Evolutionary conservation across 2,888 invertebrate species (phyloP).

Genomic region (Ethmia dodecea): DNA sequence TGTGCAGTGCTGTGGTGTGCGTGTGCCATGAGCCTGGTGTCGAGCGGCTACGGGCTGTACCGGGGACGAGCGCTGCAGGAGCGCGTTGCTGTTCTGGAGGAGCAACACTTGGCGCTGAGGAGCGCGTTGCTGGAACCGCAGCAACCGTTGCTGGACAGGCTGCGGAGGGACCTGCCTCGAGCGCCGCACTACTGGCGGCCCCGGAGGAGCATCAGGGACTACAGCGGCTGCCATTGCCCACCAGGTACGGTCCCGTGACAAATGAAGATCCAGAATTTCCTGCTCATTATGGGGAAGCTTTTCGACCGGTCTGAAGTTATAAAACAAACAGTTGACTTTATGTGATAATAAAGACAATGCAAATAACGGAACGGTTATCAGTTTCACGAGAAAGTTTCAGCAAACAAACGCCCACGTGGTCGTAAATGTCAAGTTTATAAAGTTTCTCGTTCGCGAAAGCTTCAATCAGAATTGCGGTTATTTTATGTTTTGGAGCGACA

Average conservation of each 20-base stretch:
- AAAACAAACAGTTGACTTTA: too few relatives aligned
- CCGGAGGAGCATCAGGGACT: slow-evolving; percentile 73
- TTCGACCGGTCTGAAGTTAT: too few relatives aligned
- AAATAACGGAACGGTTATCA: too few relatives aligned
- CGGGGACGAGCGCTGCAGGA: slow-evolving; percentile 74
- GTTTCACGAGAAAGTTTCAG: too few relatives aligned
- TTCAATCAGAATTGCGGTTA: too few relatives aligned
- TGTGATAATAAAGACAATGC: too few relatives aligned
- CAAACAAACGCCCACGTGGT: too few relatives aligned
- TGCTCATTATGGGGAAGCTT: too few relatives aligned
- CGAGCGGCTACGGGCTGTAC: slow-evolving; percentile 79
- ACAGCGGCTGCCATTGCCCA: slow-evolving; percentile 83
- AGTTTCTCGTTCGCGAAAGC: too few relatives aligned
- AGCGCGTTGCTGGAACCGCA: slow-evolving; percentile 72
- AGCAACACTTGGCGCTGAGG: slow-evolving; percentile 71
- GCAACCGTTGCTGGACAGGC: slow-evolving; percentile 73
- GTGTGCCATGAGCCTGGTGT: slow-evolving; percentile 80
- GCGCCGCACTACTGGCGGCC: slow-evolving; percentile 51
- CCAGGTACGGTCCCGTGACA: slow-evolving; percentile 82
- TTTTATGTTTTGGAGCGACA: too few relatives aligned
- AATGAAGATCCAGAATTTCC: too few relatives aligned
- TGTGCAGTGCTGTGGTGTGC: slow-evolving; percentile 79
- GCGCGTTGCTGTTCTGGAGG: slow-evolving; percentile 72
- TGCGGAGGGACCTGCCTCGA: slow-evolving; percentile 70
- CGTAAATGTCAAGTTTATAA: too few relatives aligned